Evolutionary conservation across 2,113 vertebrate species (phyloP), one percentile per base, ranked within the genome.

Genomic region (Prietella phreatophila): DNA sequence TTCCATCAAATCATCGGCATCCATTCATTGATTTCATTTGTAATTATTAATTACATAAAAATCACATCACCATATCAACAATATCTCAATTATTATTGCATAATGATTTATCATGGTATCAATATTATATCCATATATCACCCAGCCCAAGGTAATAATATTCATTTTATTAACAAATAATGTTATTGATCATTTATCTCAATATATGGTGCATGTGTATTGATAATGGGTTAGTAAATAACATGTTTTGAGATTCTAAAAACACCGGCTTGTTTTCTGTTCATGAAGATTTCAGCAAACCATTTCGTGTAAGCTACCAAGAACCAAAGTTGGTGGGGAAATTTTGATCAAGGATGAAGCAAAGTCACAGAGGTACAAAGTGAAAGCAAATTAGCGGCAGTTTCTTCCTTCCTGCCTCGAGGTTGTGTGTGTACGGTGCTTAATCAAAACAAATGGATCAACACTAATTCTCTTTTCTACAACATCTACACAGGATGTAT

Each of bases 341-440:
- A 50, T 50, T 78, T 50, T 78, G 5, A 27, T 14, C 42, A 78
- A n/a, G 5, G 4, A 15, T n/a, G 25, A 50, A 42, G 3, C 17
- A 11, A 39, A 50, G 75, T n/a, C 42, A 50, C 1, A 42, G 71
- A 13, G 36, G 36, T 22, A 53, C 7, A 56, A 27, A 42, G 22
- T 85, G 22, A 76, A 56, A 85, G 56, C 67, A 73, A 71, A 75
- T 47, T 13, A 50, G 22, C 6, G 3, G 20, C 7, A 20, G 19
- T 27, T 58, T 60, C 71, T 61, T 85, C 55, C 84, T 85, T 85
- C 30, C 33, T 78, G 71, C 73, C 11, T 71, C 22, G 20, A 19
- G 39, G 73, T 11, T 65, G 7, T 6, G 30, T 9, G 58, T 15
- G 8, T 33, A n/a, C 61, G 17, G 25, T 19, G 56, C 4, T 58